phyloP scores from a whole-genome alignment of 2,797 vertebrate genomes.

The Schizothorax lantsangensis region DNA sequence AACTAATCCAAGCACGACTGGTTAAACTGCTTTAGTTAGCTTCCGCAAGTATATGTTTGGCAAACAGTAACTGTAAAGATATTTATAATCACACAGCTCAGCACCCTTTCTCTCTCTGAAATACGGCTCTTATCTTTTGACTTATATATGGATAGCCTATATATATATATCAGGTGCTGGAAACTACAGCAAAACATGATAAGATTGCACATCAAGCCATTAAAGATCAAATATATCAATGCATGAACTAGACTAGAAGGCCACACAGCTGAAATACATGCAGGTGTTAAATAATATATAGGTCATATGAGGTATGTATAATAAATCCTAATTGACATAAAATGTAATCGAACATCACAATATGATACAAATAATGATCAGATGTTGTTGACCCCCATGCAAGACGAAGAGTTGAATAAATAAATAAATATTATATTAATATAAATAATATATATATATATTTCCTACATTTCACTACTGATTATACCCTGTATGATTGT shows the following conservation, averaged over 20 bases:
- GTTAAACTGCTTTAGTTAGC: slow-evolving; percentile 29
- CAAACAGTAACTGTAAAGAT: slow-evolving; percentile 6
- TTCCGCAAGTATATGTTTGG: slow-evolving; percentile 20
- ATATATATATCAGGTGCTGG: not conserved
- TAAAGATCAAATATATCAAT: not conserved
- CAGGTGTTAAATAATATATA: not conserved
- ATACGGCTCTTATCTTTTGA: slow-evolving; percentile 7
- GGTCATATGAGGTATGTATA: not conserved
- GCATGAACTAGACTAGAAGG: not conserved
- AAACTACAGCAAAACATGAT: not conserved
- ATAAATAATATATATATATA: too few relatives aligned
- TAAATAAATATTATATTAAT: not conserved
- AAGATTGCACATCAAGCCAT: not conserved
- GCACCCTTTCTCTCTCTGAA: not conserved
- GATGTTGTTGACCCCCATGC: not conserved
- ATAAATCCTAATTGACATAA: slow-evolving; percentile 4
- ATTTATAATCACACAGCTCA: not conserved
- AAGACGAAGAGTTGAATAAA: not conserved
- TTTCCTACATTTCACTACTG: too few relatives aligned
- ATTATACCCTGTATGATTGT: too few relatives aligned
- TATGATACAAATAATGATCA: not conserved
- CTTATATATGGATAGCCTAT: not conserved
- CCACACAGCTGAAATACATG: not conserved
- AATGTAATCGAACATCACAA: not conserved
- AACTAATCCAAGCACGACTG: slow-evolving; percentile 24